A percentile compares a stretch with the other conserved stretches of the same genome.
phyloP scores from a whole-genome alignment of 2,113 vertebrate genomes.

The Callopanchax toddi region DNA sequence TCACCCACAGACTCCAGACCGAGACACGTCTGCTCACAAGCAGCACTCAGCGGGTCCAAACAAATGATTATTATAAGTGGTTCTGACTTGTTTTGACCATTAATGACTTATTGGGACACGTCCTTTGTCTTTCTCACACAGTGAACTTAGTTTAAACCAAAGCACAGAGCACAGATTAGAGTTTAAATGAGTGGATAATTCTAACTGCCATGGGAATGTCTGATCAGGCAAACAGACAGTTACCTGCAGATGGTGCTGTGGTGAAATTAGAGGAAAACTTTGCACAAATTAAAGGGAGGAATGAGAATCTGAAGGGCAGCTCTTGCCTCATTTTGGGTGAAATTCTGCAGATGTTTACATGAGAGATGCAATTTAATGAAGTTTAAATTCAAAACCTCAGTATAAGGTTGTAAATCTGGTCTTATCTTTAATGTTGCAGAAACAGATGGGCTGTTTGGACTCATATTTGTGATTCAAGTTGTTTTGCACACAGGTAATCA shows the following conservation, averaged over 20 bases:
- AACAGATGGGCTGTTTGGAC: too few species aligned
- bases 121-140: conserved; percentile 22
- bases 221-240: neutral
- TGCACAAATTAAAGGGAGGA: too few species aligned
- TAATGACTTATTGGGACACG: conserved; percentile 56
- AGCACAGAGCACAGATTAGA: conserved; percentile 5
- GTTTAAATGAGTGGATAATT: conserved; percentile 1
- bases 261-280: conserved; percentile 6
- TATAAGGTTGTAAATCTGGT: too few species aligned
- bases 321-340: too few species aligned
- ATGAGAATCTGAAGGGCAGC: too few species aligned
- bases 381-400: too few species aligned
- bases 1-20: conserved; percentile 65
- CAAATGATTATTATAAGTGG: conserved; percentile 69
- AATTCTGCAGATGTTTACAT: too few species aligned
- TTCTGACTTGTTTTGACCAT: conserved; percentile 53
- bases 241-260: conserved; percentile 31
- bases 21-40: conserved; percentile 51
- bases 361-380: too few species aligned
- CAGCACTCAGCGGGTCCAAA: conserved; percentile 61
- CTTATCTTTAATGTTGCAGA: too few species aligned
- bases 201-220: neutral
- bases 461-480: too few species aligned
- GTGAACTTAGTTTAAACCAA: conserved; percentile 24
- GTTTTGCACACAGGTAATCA: too few species aligned